Evolutionary conservation across 1,140 invertebrate genomes (phyloP).

Genomic region (Pachypsylla venusta): DNA sequence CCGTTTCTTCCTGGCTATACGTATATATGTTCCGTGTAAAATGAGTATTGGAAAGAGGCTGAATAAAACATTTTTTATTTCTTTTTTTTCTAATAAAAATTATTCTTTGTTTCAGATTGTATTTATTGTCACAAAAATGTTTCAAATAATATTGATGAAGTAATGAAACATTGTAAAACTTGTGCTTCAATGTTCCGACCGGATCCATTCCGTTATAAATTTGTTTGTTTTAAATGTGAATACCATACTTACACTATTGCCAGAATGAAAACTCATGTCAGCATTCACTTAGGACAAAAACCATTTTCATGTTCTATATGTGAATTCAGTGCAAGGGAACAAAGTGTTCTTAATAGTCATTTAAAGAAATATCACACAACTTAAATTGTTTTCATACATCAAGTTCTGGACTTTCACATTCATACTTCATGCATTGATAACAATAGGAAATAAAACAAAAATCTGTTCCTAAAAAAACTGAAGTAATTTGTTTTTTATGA

Average conservation of each 20-base stretch:
- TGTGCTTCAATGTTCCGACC: background rate
- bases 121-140: background rate
- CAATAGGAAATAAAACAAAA: no score
- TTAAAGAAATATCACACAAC: background rate
- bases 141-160: background rate
- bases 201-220: background rate
- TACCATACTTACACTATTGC: background rate
- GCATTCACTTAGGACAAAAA: background rate
- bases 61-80: no score
- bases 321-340: background rate
- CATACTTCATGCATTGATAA: no score
- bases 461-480: no score
- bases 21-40: no score
- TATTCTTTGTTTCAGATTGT: background rate
- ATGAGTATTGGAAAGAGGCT: no score
- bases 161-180: background rate
- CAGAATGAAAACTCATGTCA: background rate
- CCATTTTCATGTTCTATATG: background rate
- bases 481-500: no score
- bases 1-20: no score
- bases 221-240: constrained; percentile 4
- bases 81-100: background rate
- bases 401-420: no score
- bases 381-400: background rate
- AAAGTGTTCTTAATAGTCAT: background rate